A percentile compares a stretch with the other conserved stretches of the same genome.
These are phyloP conservation scores for Embidobia sp. DNA, from an alignment of 2,888 invertebrate species.

Conservation along the genomic window DNA sequence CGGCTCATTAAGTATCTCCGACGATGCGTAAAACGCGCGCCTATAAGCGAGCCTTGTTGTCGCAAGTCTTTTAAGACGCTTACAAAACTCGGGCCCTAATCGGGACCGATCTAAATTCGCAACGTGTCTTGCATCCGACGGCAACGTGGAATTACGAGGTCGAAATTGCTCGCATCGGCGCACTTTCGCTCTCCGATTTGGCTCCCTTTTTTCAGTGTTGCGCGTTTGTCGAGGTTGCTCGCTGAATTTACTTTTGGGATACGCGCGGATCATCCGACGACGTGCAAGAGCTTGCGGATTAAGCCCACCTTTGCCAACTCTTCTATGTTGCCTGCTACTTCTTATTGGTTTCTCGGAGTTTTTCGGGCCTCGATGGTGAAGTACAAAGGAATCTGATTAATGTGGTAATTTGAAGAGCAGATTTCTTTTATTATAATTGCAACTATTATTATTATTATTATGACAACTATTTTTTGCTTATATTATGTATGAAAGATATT, in stretches of 20 bases:
- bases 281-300: too few species aligned
- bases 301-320: too few species aligned
- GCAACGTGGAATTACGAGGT: slow-evolving; percentile 67
- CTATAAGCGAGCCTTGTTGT: slow-evolving; percentile 67
- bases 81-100: slow-evolving; percentile 64
- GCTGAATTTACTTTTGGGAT: slow-evolving; percentile 40
- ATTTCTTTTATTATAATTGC: too few species aligned
- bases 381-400: too few species aligned
- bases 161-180: slow-evolving; percentile 70
- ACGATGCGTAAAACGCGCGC: slow-evolving; percentile 69
- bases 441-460: too few species aligned
- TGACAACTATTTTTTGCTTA: too few species aligned
- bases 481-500: too few species aligned
- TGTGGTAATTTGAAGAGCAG: too few species aligned
- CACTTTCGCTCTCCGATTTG: slow-evolving; percentile 64
- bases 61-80: slow-evolving; percentile 65
- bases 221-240: slow-evolving; percentile 16
- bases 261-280: too few species aligned
- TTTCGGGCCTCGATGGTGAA: too few species aligned
- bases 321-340: too few species aligned
- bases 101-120: slow-evolving; percentile 68
- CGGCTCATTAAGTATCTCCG: slow-evolving; percentile 73
- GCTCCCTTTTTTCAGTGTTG: slow-evolving; percentile 34
- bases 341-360: too few species aligned
- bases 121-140: slow-evolving; percentile 57